Evolutionary conservation across 30 jellyfish, hydroid and myxozoan genomes (phyloP).

Genomic region (Aurelia sp.): DNA sequence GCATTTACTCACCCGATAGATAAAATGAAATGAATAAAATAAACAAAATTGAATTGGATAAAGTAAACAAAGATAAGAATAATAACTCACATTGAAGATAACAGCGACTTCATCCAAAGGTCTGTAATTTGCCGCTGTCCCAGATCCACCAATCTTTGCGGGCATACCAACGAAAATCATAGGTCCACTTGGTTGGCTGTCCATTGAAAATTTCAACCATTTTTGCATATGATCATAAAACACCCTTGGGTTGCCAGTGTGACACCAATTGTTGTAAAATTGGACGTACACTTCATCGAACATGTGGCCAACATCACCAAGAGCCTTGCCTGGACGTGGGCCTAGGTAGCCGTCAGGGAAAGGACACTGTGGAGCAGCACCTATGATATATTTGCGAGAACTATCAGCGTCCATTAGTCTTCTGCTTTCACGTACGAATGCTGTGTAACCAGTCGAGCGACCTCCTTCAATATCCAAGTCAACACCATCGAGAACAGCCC

Average conservation of each 20-base stretch:
- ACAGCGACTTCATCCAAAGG: slow-evolving; percentile 80
- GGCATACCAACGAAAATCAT: slow-evolving; percentile 96
- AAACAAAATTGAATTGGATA: too few relatives aligned
- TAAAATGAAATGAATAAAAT: too few relatives aligned
- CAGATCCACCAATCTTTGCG: slow-evolving; percentile 94
- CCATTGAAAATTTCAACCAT: slow-evolving; percentile 86
- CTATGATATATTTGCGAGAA: slow-evolving; percentile 78
- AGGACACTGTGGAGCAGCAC: slow-evolving; percentile 99
- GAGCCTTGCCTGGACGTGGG: slow-evolving; percentile 90
- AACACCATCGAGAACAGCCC: slow-evolving; percentile 98
- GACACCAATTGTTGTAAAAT: slow-evolving; percentile 98
- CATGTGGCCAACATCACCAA: slow-evolving; percentile 94
- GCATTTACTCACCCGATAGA: too few relatives aligned
- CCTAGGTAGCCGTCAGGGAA: slow-evolving; percentile 97
- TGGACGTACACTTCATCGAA: slow-evolving; percentile 96
- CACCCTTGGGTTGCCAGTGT: slow-evolving; percentile 92
- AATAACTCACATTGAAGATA: slow-evolving; percentile 72
- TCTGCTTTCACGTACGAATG: slow-evolving; percentile 85
- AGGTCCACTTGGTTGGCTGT: slow-evolving; percentile 81
- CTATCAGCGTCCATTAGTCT: slow-evolving; percentile 76
- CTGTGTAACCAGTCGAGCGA: slow-evolving; percentile 85
- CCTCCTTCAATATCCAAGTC: slow-evolving; percentile 98
- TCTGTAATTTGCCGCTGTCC: slow-evolving; percentile 89
- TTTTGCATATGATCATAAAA: slow-evolving; percentile 79
- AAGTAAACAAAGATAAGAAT: too few relatives aligned